Base-by-base conservation (phyloP, 2,113 vertebrate genomes). In the Triplophysa rosa region DNA sequence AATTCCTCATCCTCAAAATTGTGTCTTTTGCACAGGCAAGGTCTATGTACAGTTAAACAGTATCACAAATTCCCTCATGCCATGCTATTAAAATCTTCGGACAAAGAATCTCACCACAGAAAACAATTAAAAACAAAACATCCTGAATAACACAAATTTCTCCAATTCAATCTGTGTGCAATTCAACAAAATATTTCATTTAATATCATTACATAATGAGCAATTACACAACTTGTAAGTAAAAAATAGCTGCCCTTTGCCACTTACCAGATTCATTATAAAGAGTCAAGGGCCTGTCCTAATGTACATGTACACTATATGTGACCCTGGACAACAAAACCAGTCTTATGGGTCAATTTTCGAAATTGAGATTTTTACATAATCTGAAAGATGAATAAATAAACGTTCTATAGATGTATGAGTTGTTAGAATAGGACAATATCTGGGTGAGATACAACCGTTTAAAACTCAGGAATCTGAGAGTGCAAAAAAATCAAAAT, bases 221-320 rank as follows among this genome's bases (percentile, higher is more conserved):
- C 49, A 54, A 74, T 45, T 11, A 47, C 54, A 59, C 54, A 1
- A 26, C 26, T 49, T 75, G 40, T n/a, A 63, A 49, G 42, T 75
- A 8, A 75, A 74, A 74, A 62, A 75, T 75, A 75, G 72, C 72
- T 75, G 72, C 72, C 72, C 72, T 29, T 63, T 63, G 72, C 37
- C 72, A 74, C 40, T 63, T 42, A 52, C n/a, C 8, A 59, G 42
- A 72, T 24, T 42, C 0, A 49, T 26, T 75, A 8, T 47, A 75
- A 75, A 33, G 16, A 62, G 21, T 47, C 54, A 72, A 17, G 70
- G 70, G 29, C 54, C 13, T 59, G 54, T 58, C 33, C 40, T 72
- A 13, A 40, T 10, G 29, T 42, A 72, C 21, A 72, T 59, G 19
- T 58, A 21, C 33, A 61, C 33, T 33, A n/a, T n/a, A n/a, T n/a